Percentiles rank a stretch among this genome's conserved stretches.
These are phyloP conservation scores for Synodontis membranacea DNA, from an alignment of 2,113 vertebrate genomes.

Conservation along the genomic window DNA sequence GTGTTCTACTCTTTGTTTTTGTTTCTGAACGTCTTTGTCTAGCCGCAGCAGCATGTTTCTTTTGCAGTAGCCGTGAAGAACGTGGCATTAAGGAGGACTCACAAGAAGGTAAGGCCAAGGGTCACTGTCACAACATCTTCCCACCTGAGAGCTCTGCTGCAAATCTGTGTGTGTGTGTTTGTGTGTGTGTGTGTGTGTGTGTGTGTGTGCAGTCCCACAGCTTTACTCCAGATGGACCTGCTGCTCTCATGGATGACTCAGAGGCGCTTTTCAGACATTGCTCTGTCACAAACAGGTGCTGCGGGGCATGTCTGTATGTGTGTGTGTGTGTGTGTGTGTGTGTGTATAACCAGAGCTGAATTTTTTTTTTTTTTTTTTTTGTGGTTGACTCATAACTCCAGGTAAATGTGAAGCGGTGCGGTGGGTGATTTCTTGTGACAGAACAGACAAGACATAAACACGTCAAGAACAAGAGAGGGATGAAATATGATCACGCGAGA, in stretches of 20 bases:
- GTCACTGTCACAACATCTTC: conserved; percentile 53
- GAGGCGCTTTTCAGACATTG: conserved; percentile 50
- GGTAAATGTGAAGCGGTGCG: conserved; percentile 12
- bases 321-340: conserved; percentile 14
- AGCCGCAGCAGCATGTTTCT: not conserved
- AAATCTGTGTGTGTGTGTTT: conserved; percentile 19
- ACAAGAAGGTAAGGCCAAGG: conserved; percentile 44
- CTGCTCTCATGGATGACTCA: conserved; percentile 67
- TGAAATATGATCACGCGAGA: not conserved
- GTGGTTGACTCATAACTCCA: conserved; percentile 43
- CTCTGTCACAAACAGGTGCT: conserved; percentile 66
- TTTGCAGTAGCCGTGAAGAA: not conserved
- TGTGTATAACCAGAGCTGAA: conserved; percentile 30
- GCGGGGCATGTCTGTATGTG: conserved; percentile 66
- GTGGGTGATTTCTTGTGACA: conserved; percentile 24
- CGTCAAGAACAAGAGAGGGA: not conserved
- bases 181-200: conserved; percentile 30
- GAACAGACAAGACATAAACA: conserved; percentile 23
- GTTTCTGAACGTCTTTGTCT: not conserved
- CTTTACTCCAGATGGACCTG: conserved; percentile 67
- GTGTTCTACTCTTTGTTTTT: not conserved
- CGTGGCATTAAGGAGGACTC: not conserved
- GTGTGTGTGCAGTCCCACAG: conserved; percentile 54
- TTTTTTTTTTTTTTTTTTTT: conserved; percentile 52
- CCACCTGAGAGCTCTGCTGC: conserved; percentile 6